These are phyloP conservation scores for Rotaria macrura DNA, from an alignment of 2,888 invertebrate genomes.

Conservation along the genomic window DNA sequence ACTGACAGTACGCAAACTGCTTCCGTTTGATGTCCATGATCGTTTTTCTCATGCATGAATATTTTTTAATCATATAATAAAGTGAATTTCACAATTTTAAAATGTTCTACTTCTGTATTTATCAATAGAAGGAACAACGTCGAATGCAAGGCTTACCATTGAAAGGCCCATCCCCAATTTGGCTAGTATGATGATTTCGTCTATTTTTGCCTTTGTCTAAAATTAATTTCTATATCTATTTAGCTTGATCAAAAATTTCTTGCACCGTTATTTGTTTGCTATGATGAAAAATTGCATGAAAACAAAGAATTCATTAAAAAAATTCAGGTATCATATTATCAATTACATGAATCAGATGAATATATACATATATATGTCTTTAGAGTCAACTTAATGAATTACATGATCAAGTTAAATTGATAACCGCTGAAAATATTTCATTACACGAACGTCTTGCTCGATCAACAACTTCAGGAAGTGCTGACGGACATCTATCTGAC, in stretches of 20 bases:
- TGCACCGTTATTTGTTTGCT: constrained; percentile 46
- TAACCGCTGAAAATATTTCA: constrained; percentile 22
- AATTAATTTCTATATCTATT: background rate
- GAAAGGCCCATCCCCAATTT: constrained; percentile 46
- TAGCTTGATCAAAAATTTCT: constrained; percentile 38
- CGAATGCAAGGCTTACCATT: constrained; percentile 43
- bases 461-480: background rate
- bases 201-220: background rate
- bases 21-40: no score
- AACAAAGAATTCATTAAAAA: constrained; percentile 41
- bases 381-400: constrained; percentile 28
- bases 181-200: constrained; percentile 42
- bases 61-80: no score
- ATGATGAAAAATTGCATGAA: constrained; percentile 45
- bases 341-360: background rate
- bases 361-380: background rate
- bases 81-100: no score
- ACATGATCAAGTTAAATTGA: constrained; percentile 21
- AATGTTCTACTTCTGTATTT: background rate
- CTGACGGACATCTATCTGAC: background rate
- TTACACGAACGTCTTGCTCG: constrained; percentile 23
- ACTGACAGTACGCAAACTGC: no score
- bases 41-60: no score
- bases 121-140: constrained; percentile 38
- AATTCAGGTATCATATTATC: constrained; percentile 39